Conservation (phyloP, 2,888 invertebrate genomes). For the Epinotia brunnichana region DNA sequence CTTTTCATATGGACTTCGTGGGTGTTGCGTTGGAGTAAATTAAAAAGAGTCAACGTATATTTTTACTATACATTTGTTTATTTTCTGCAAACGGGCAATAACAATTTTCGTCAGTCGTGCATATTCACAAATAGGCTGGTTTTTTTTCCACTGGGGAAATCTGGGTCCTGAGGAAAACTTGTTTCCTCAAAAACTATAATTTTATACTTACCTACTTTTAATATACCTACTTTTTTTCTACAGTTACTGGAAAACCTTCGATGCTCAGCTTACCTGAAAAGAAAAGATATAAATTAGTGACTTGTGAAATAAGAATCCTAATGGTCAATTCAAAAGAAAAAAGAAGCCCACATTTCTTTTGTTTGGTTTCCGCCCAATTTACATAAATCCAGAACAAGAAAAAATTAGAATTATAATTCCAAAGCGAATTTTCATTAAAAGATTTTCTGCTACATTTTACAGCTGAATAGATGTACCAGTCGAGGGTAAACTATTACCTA, state of each 20-base stretch:
- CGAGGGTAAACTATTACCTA: too few relatives aligned
- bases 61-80: too few relatives aligned
- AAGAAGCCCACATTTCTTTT: neutral
- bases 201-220: too few relatives aligned
- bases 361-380: neutral
- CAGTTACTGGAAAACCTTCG: neutral
- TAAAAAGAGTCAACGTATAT: too few relatives aligned
- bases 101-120: too few relatives aligned
- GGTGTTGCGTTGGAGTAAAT: too few relatives aligned
- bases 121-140: too few relatives aligned
- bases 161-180: too few relatives aligned
- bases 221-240: neutral
- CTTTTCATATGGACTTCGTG: too few relatives aligned
- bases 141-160: too few relatives aligned
- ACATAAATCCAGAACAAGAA: neutral
- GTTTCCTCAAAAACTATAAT: too few relatives aligned
- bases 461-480: neutral
- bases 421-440: neutral
- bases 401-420: neutral
- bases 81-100: too few relatives aligned
- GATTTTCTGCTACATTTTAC: neutral
- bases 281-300: conserved; percentile 4
- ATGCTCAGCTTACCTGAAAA: conserved; percentile 30
- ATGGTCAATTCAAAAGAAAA: neutral
- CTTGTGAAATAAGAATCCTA: neutral